Base-by-base conservation (phyloP, 2,113 vertebrate species). In the Lathamus discolor region DNA sequence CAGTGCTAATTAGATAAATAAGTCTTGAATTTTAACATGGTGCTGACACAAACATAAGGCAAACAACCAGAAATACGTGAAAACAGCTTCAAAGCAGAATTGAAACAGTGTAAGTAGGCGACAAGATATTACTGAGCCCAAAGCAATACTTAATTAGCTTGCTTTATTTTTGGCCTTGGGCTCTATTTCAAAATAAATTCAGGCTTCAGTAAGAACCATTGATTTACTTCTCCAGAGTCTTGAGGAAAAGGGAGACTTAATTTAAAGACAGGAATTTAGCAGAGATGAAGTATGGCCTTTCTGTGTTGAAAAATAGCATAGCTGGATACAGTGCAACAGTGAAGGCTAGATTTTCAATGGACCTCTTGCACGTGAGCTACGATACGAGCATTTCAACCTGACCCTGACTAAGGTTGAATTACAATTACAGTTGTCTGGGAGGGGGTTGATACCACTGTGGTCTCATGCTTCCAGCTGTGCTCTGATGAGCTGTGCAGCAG, bases 121-220 rank as follows among this genome's bases (percentile, higher is more conserved):
- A 93, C 62, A 87, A 75, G 51, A 29, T 94, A 88, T 72, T 84
- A 69, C 74, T 13, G 2, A 93, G 83, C 96, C 92, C 85, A 83
- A 86, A 96, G 94, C 90, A 79, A 70, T 67, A 82, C 67, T 94
- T 93, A 95, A 95, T 96, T 91, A 96, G 74, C 52, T 90, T 13
- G 39, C 80, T 92, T 83, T 94, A 85, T 82, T 91, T 97, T 91
- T 96, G 89, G 95, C 94, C 87, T 94, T 72, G 43, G 91, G 77
- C 83, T 91, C 70, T 83, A 49, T 89, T 96, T 96, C 76, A 89
- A 46, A 95, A 94, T 92, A 96, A 97, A 93, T 89, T 66, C 49
- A 90, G 52, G 29, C 73, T 96, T 92, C 89, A 89, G 61, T 83
- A 88, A 91, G 68, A 94, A 67, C 80, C 69, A 88, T 63, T 84